Percentiles rank a stretch among this genome's conserved stretches.
These are phyloP conservation scores for Pachyuromys duprasi DNA, from an alignment of 2,797 vertebrate genomes.

Conservation along the genomic window DNA sequence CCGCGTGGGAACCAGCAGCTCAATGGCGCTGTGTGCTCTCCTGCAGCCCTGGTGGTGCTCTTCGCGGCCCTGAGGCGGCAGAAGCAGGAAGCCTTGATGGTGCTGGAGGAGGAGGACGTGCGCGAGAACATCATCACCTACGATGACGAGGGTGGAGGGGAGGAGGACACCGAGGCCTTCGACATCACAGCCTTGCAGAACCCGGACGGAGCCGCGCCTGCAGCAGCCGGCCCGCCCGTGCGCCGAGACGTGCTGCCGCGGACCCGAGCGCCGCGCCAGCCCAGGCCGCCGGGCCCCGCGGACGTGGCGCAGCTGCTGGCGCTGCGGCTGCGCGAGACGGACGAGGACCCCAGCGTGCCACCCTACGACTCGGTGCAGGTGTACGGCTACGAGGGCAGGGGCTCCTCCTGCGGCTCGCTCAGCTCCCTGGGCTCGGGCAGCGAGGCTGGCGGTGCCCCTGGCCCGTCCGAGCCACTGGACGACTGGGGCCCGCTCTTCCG, in stretches of 20 bases:
- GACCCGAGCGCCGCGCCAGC: slow-evolving; percentile 87
- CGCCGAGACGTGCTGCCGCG: slow-evolving; percentile 93
- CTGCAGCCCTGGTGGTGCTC: slow-evolving; percentile 90
- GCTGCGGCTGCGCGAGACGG: slow-evolving; percentile 92
- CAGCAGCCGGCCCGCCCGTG: slow-evolving; percentile 84
- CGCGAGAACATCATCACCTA: slow-evolving; percentile 91
- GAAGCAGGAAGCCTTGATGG: slow-evolving; percentile 90
- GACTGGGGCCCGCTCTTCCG: slow-evolving; percentile 94
- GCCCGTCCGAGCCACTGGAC: slow-evolving; percentile 86
- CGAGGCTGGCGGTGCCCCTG: slow-evolving; percentile 88
- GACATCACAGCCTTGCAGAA: slow-evolving; percentile 91
- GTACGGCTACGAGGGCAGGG: slow-evolving; percentile 94
- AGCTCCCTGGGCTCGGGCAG: slow-evolving; percentile 93
- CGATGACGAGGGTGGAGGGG: slow-evolving; percentile 90
- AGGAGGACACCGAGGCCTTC: slow-evolving; percentile 95
- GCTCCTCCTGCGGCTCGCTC: slow-evolving; percentile 92
- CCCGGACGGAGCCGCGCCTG: slow-evolving; percentile 83
- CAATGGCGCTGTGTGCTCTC: slow-evolving; percentile 67
- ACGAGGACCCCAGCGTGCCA: slow-evolving; percentile 93
- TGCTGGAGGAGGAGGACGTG: slow-evolving; percentile 90
- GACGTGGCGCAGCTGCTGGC: slow-evolving; percentile 92
- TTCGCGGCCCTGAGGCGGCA: slow-evolving; percentile 90
- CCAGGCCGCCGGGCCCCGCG: slow-evolving; percentile 87
- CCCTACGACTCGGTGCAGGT: slow-evolving; percentile 96
- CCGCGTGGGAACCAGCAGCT: background rate